A percentile compares a stretch with the other conserved stretches of the same genome.
phyloP scores from a whole-genome alignment of 2,888 invertebrate species.

The Acleris cristana region DNA sequence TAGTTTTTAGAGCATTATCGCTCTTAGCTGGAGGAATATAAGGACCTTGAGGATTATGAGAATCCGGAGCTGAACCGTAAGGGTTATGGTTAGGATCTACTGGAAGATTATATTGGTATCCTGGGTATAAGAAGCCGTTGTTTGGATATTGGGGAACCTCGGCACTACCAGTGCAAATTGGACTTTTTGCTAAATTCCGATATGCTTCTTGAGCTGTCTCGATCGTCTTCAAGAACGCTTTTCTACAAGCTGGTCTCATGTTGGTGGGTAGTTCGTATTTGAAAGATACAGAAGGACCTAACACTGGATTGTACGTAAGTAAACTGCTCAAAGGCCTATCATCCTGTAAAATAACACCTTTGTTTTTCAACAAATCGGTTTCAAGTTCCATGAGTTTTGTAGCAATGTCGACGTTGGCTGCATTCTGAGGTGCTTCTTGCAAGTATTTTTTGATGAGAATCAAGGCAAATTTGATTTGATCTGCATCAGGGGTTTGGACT shows the following conservation, averaged over 20 bases:
- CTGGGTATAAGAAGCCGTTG: neutral
- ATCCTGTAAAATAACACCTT: conserved; percentile 11
- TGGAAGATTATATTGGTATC: neutral
- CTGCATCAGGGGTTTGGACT: conserved; percentile 27
- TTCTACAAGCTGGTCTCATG: conserved; percentile 46
- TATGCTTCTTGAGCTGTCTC: conserved; percentile 48
- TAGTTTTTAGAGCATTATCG: too few species aligned
- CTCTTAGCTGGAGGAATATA: too few species aligned
- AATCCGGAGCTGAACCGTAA: too few species aligned
- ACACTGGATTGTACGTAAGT: neutral
- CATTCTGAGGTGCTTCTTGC: conserved; percentile 20
- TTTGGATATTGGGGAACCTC: neutral
- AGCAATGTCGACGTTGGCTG: conserved; percentile 30
- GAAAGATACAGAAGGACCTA: conserved; percentile 40
- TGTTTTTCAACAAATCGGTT: conserved; percentile 29
- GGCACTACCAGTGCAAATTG: conserved; percentile 38
- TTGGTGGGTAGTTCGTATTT: conserved; percentile 47
- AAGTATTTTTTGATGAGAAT: conserved; percentile 37
- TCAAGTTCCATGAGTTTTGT: conserved; percentile 24
- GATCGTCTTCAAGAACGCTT: conserved; percentile 47
- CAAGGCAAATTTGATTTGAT: conserved; percentile 18
- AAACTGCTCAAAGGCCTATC: conserved; percentile 14
- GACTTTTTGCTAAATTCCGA: conserved; percentile 42
- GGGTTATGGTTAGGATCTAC: too few species aligned
- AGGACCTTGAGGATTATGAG: too few species aligned